A percentile compares a stretch with the other conserved stretches of the same genome.
phyloP scores from a whole-genome alignment of 2,113 vertebrate genomes.

The Heloderma charlesbogerti region DNA sequence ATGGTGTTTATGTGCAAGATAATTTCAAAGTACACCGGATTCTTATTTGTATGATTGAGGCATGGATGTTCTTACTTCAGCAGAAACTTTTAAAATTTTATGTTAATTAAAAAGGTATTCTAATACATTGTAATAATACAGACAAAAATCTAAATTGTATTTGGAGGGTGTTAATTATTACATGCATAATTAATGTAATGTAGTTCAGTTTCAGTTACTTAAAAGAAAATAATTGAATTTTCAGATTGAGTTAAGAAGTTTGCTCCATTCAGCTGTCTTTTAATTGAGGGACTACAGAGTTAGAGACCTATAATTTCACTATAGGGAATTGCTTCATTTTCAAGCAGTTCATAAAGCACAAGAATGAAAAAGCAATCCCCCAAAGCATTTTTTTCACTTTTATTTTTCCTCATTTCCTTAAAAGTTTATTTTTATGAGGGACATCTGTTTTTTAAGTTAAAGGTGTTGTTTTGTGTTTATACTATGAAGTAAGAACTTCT shows the following conservation, averaged over 20 bases:
- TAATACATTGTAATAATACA: neutral
- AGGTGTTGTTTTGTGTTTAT: conserved; percentile 41
- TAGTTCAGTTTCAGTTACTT: conserved; percentile 64
- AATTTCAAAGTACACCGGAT: neutral
- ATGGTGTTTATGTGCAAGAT: neutral
- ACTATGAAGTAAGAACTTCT: conserved; percentile 53
- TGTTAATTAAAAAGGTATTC: neutral
- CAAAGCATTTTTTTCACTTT: conserved; percentile 67
- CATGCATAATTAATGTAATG: conserved; percentile 21
- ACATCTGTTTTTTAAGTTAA: conserved; percentile 53
- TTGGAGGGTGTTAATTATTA: neutral
- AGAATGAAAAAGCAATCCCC: conserved; percentile 65
- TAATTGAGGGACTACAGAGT: conserved; percentile 71
- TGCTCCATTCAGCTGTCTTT: conserved; percentile 68
- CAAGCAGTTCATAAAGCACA: conserved; percentile 72
- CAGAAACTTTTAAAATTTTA: neutral
- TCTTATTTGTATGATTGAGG: neutral
- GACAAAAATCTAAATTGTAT: neutral
- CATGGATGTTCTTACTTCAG: neutral
- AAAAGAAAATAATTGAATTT: conserved; percentile 71
- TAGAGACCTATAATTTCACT: conserved; percentile 70
- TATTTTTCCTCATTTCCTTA: conserved; percentile 65
- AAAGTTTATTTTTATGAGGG: conserved; percentile 70
- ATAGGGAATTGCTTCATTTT: conserved; percentile 70
- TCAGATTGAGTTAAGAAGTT: conserved; percentile 68